Evolutionary conservation across 2,113 vertebrate species (phyloP).

Genomic region (Chaetodon trifascialis): DNA sequence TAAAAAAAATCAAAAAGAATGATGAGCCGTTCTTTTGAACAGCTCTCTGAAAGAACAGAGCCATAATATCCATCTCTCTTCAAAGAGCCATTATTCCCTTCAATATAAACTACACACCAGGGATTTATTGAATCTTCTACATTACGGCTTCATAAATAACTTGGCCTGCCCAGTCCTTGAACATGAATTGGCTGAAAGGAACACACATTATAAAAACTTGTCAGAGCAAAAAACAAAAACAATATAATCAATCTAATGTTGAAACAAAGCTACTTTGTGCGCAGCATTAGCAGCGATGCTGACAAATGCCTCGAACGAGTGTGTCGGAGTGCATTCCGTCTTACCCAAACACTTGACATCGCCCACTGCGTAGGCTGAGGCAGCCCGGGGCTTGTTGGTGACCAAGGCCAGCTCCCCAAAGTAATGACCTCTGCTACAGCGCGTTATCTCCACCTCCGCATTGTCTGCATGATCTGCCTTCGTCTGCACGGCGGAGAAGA

Average conservation of each 20-base stretch:
- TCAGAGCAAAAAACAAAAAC: neutral
- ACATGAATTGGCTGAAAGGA: neutral
- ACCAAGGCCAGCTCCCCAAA: constrained; percentile 98
- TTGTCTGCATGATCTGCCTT: constrained; percentile 91
- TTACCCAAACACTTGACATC: constrained; percentile 97
- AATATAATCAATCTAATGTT: neutral
- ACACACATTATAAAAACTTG: neutral
- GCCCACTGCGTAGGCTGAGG: constrained; percentile 95
- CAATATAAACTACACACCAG: neutral
- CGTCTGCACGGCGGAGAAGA: constrained; percentile 83
- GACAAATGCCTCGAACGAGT: neutral
- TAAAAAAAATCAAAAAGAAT: no score
- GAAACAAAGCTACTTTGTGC: neutral
- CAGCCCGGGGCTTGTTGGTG: constrained; percentile 98
- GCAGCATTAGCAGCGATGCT: neutral
- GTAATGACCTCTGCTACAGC: constrained; percentile 96
- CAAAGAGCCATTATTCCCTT: no score
- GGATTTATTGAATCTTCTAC: neutral
- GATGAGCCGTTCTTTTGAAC: no score
- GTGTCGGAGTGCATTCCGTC: constrained; percentile 4
- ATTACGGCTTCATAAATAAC: neutral
- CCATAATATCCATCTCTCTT: no score
- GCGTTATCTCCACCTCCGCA: constrained; percentile 94
- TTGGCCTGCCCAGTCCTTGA: no score
- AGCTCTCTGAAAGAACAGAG: no score